Evolutionary conservation across 2,888 invertebrate species (phyloP), one percentile per base, ranked within the genome.

Genomic region (Lithophane ornitopus): DNA sequence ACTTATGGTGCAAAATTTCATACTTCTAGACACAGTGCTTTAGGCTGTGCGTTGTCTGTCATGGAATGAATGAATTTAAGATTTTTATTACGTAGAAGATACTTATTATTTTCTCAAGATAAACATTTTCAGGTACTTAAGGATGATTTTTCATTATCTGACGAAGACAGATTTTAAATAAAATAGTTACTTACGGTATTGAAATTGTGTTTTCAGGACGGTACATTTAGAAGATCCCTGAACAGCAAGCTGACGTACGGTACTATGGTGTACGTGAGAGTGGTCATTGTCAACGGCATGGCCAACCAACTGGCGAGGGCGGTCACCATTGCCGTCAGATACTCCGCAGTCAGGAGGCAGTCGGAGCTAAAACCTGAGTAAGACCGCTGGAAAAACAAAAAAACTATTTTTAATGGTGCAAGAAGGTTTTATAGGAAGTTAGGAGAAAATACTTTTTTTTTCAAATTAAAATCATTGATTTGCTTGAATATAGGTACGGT

Each of bases 211-310:
- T 41, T 12, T 9, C 91, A 98, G 96, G 98, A 99, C 92, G 99
- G 99, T 7, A 98, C 98, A 0, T 99, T 98, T 91, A 97, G 98
- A 22, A 97, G 98, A 78, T 97, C 98, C 0, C 97, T 97, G 7
- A 98, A 98, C 89, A 97, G 97, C 80, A 98, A 99, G 91, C 94
- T 99, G 59, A 98, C 98, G 0, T 99, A 99, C 90, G 99, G 98
- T 11, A 98, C 98, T 0, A 99, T 99, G 99, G 98, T 99, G 92
- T 98, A 98, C 92, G 98, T 99, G 0, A 97, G 99, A 70, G 98
- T 99, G 1, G 97, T 98, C 19, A 97, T 99, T 56, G 97, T 99
- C 4, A 97, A 97, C 82, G 98, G 97, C 89, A 97, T 98, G 71
- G 97, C 98, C 0, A 97, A 96, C 77, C 97, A 97, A 84, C 94